These are phyloP conservation scores for Noctua pronuba DNA, from an alignment of 2,888 invertebrate species.

Conservation along the genomic window DNA sequence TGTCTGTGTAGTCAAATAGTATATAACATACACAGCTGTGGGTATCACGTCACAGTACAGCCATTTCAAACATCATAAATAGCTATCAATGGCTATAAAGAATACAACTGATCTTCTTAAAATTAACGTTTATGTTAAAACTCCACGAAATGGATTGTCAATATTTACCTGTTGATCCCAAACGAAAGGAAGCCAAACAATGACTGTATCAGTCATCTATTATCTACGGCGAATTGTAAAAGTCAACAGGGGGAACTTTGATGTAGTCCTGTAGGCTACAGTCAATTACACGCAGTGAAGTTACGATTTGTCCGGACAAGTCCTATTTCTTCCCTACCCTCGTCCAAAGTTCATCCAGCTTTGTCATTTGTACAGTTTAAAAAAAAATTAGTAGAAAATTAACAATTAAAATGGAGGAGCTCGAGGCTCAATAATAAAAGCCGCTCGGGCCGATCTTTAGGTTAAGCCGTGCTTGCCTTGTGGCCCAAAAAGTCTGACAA, in stretches of 20 bases:
- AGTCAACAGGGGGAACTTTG: conserved; percentile 41
- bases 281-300: neutral
- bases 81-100: conserved; percentile 4
- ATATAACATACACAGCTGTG: too few species aligned
- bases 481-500: too few species aligned
- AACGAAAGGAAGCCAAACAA: conserved; percentile 46
- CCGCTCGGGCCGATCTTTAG: too few species aligned
- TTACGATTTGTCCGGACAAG: neutral
- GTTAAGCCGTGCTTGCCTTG: too few species aligned
- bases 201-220: conserved; percentile 43
- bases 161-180: conserved; percentile 48
- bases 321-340: neutral
- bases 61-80: too few species aligned
- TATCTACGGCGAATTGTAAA: conserved; percentile 54
- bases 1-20: too few species aligned
- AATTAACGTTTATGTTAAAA: conserved; percentile 30
- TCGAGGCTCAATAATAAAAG: too few species aligned
- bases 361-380: neutral
- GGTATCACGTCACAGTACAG: too few species aligned
- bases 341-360: neutral
- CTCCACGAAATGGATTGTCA: conserved; percentile 28
- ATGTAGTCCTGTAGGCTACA: neutral
- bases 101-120: neutral
- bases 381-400: too few species aligned
- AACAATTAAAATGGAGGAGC: neutral